These are phyloP conservation scores for Phaenicophaeus curvirostris DNA, from an alignment of 2,797 vertebrate genomes.

Conservation along the genomic window DNA sequence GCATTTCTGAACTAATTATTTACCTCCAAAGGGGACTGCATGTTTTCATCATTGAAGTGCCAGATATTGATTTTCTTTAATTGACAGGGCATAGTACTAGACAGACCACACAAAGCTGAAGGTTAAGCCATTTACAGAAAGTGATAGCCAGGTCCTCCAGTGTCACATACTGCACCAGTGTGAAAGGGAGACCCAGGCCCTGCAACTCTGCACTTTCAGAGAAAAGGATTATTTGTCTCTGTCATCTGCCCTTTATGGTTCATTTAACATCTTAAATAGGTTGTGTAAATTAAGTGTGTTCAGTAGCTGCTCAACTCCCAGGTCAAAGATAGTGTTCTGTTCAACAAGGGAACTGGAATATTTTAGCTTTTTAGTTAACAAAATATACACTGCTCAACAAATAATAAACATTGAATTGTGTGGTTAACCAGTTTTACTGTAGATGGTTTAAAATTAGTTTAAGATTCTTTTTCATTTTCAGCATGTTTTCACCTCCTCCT, in stretches of 20 bases:
- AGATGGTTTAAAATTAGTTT: background rate
- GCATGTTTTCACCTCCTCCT: rapidly evolving
- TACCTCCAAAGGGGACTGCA: background rate
- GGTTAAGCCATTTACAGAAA: conserved; percentile 54
- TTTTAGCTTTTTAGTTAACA: no score
- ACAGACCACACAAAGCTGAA: conserved; percentile 53
- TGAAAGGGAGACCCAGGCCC: background rate
- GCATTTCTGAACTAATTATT: conserved; percentile 64
- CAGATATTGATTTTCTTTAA: conserved; percentile 64
- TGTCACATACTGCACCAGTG: background rate
- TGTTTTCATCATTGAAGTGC: conserved; percentile 41
- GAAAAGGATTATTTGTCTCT: conserved; percentile 48
- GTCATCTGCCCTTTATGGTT: conserved; percentile 57
- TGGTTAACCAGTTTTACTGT: background rate
- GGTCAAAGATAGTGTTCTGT: background rate
- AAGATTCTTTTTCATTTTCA: background rate
- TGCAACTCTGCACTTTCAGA: background rate
- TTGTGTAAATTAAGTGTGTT: conserved; percentile 35
- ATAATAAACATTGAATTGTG: background rate
- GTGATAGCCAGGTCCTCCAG: background rate
- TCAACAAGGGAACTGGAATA: background rate
- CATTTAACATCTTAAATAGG: conserved; percentile 47
- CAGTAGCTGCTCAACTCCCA: background rate
- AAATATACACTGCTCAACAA: background rate
- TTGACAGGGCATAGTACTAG: conserved; percentile 21